Evolutionary conservation across 2,113 vertebrate species (phyloP).

Genomic region (Tyto alba): DNA sequence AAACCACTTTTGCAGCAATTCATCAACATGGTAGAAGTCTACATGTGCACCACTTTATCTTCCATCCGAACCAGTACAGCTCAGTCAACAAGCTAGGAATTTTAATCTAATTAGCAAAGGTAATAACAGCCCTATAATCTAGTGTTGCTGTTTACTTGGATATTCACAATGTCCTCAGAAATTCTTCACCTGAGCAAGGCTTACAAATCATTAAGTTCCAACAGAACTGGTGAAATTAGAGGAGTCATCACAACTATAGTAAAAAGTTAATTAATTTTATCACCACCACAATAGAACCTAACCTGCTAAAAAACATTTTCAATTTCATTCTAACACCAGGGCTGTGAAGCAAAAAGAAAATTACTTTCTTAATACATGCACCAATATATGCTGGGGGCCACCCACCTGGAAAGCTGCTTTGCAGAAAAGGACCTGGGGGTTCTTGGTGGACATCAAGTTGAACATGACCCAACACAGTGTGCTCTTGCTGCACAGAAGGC

Average conservation of each 20-base stretch:
- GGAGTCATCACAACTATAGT: neutral
- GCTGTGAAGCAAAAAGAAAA: neutral
- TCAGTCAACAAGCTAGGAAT: neutral
- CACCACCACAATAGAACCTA: neutral
- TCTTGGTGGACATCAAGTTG: neutral
- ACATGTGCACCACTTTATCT: neutral
- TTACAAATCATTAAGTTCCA: neutral
- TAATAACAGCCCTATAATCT: neutral
- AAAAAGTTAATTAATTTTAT: neutral
- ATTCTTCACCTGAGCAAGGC: neutral
- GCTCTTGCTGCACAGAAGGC: neutral
- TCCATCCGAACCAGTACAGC: neutral
- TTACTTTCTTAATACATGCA: neutral
- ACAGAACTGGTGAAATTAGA: neutral
- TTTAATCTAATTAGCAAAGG: neutral
- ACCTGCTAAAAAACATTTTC: neutral
- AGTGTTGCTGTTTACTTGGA: neutral
- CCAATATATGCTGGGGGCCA: neutral
- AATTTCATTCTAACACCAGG: neutral
- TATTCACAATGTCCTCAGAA: neutral
- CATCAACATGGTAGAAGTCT: neutral
- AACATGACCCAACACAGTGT: neutral
- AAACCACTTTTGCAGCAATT: conserved; percentile 29
- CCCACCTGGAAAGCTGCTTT: neutral
- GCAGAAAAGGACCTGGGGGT: neutral